Conservation (phyloP, 2,888 invertebrate species). For the Drosophila meridiana region DNA sequence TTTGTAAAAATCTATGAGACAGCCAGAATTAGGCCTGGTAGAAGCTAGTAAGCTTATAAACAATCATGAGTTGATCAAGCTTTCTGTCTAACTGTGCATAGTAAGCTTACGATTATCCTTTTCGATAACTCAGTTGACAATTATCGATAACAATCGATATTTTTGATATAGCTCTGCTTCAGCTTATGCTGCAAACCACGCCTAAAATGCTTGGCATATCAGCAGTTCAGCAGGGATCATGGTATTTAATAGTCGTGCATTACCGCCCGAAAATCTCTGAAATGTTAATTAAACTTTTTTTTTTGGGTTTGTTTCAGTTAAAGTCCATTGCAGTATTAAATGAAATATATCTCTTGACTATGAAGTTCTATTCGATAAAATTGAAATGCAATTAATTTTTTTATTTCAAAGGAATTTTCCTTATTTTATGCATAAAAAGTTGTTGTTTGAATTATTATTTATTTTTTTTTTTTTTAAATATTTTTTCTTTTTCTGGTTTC, state of each 20-base stretch:
- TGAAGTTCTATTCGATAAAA: background rate
- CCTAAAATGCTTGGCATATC: no score
- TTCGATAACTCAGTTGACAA: no score
- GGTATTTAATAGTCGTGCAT: no score
- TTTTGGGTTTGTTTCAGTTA: background rate
- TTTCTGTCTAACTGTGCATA: no score
- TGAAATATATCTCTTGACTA: background rate
- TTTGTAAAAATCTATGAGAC: background rate
- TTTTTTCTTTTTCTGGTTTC: background rate
- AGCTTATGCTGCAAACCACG: no score
- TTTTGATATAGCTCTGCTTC: background rate
- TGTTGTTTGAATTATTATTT: background rate
- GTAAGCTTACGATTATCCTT: no score
- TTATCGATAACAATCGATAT: background rate
- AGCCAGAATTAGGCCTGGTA: background rate
- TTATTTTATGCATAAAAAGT: background rate
- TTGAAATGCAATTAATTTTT: conserved; percentile 8
- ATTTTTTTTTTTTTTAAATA: background rate
- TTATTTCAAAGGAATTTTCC: background rate
- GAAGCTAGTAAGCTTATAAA: background rate
- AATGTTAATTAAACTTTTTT: no score
- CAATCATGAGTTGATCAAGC: no score
- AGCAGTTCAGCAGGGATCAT: no score
- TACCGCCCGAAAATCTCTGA: no score
- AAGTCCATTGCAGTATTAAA: background rate